A percentile compares a stretch with the other conserved stretches of the same genome.
Conservation (phyloP, 2,888 invertebrate species). For the Leuctra nigra region DNA sequence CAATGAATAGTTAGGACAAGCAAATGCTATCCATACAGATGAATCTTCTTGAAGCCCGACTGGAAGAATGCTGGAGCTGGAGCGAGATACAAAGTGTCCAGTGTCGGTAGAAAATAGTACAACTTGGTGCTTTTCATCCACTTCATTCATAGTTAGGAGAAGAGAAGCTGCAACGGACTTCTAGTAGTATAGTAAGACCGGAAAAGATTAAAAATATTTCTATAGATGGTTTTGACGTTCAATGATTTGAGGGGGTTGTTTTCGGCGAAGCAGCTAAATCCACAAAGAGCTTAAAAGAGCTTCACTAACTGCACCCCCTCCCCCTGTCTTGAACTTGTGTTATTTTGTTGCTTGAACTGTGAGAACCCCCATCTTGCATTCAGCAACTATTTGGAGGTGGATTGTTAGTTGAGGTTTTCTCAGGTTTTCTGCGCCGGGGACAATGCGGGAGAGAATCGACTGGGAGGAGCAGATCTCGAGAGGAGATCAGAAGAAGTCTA, state of each 20-base stretch:
- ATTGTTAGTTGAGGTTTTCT: constrained; percentile 19
- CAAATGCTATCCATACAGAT: constrained; percentile 16
- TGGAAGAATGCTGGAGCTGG: not conserved
- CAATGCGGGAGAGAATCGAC: constrained; percentile 11
- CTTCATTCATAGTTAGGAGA: too few relatives aligned
- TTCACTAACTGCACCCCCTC: not conserved
- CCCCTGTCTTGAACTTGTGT: not conserved
- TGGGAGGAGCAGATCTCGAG: constrained; percentile 18
- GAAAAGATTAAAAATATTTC: not conserved
- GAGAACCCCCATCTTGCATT: constrained; percentile 21
- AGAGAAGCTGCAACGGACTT: constrained; percentile 1
- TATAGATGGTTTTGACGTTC: not conserved
- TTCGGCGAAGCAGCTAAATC: constrained; percentile 10
- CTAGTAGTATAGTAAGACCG: too few relatives aligned
- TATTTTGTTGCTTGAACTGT: constrained; percentile 18
- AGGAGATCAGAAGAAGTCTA: constrained; percentile 20
- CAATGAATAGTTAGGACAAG: constrained; percentile 16
- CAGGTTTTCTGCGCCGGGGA: constrained; percentile 7
- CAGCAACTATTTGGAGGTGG: constrained; percentile 23
- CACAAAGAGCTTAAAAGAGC: not conserved
- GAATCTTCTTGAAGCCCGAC: constrained; percentile 4
- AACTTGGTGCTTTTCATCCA: constrained; percentile 2
- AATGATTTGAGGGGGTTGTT: too few relatives aligned
- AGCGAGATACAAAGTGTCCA: not conserved
- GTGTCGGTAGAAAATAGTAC: constrained; percentile 6